Percentiles rank a stretch among this genome's conserved stretches.
phyloP scores from a whole-genome alignment of 2,113 vertebrate species.

The Eudorcas thomsonii region DNA sequence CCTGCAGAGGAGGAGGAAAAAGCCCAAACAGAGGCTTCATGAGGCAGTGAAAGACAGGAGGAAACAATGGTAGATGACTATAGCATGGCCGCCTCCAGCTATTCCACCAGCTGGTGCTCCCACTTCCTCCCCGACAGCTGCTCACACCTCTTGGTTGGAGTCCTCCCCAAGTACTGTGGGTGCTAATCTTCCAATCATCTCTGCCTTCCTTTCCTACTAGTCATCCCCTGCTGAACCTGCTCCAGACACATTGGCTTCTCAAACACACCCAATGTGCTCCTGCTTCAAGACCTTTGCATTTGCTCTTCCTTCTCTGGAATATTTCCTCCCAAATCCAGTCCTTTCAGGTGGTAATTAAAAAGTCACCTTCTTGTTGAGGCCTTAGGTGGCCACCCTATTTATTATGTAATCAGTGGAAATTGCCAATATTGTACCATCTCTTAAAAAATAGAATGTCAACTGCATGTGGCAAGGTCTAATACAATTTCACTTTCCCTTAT shows the following conservation, averaged over 20 bases:
- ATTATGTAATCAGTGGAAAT: not conserved
- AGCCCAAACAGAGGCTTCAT: not conserved
- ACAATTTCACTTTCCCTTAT: not conserved
- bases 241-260: not conserved
- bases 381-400: not conserved
- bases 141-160: not conserved
- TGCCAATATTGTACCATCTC: not conserved
- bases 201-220: not conserved
- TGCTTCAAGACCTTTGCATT: not conserved
- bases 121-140: not conserved
- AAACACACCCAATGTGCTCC: not conserved
- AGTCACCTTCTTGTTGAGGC: not conserved
- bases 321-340: not conserved
- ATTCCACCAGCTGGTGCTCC: not conserved
- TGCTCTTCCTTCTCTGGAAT: not conserved
- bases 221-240: not conserved
- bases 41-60: not conserved
- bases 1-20: not conserved
- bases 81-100: not conserved
- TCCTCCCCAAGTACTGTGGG: not conserved
- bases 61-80: not conserved
- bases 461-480: not conserved
- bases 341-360: not conserved
- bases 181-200: not conserved
- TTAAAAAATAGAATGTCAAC: not conserved